Percentiles rank a stretch among this genome's conserved stretches.
These are phyloP conservation scores for Channa argus DNA, from an alignment of 2,113 vertebrate genomes.

Conservation along the genomic window DNA sequence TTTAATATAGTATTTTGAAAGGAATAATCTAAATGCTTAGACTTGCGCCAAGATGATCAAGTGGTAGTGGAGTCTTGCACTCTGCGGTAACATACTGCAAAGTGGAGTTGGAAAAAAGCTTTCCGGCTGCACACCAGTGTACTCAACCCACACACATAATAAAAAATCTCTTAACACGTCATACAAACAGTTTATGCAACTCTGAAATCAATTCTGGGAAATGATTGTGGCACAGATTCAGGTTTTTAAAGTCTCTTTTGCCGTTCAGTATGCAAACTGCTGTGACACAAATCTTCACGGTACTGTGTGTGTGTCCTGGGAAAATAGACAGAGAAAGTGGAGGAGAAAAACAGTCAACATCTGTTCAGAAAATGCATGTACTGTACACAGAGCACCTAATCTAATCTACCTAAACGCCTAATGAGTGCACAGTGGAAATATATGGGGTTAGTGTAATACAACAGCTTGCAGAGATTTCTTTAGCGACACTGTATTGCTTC, in stretches of 20 bases:
- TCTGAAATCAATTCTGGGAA: conserved; percentile 58
- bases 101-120: conserved; percentile 30
- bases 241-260: conserved; percentile 18
- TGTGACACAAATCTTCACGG: background rate
- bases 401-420: too few species aligned
- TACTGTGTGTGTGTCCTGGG: background rate
- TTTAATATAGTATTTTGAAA: too few species aligned
- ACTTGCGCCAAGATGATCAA: too few species aligned
- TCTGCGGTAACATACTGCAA: conserved; percentile 26
- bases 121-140: conserved; percentile 46
- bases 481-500: background rate
- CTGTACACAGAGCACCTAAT: background rate
- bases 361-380: background rate
- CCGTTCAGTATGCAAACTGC: conserved; percentile 7
- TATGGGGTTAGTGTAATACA: background rate
- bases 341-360: background rate
- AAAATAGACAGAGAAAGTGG: background rate
- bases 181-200: conserved; percentile 54
- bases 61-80: conserved; percentile 17
- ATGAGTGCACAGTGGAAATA: background rate
- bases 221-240: conserved; percentile 15
- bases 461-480: background rate
- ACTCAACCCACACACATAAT: conserved; percentile 63
- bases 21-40: too few species aligned
- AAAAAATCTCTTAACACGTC: conserved; percentile 58